Percentiles rank a stretch among this genome's conserved stretches.
Evolutionary conservation across 2,797 vertebrate genomes (phyloP).

Genomic region (Pangasius larnaudii): DNA sequence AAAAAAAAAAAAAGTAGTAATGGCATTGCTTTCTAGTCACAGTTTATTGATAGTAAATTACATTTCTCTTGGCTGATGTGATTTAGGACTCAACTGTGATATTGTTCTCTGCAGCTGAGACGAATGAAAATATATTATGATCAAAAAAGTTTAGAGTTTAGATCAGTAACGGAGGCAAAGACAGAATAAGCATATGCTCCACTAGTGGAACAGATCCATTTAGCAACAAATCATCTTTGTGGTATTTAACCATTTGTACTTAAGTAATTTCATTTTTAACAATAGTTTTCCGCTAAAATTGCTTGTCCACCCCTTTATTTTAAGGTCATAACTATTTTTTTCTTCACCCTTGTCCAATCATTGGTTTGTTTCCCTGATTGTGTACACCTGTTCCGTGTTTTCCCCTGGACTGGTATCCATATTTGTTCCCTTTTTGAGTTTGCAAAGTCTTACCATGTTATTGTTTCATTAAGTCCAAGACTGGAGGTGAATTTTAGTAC

Average conservation of each 20-base stretch:
- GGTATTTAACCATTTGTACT: neutral
- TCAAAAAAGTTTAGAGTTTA: neutral
- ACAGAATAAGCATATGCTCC: neutral
- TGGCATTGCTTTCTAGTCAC: conserved; percentile 13
- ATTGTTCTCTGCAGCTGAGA: conserved; percentile 38
- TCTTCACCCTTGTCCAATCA: neutral
- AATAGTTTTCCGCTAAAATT: neutral
- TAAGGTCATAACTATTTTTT: neutral
- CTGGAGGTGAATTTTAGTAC: too few species aligned
- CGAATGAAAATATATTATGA: neutral
- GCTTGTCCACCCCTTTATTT: neutral
- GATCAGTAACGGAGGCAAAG: neutral
- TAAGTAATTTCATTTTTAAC: neutral
- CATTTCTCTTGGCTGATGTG: conserved; percentile 29
- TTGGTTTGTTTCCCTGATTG: neutral
- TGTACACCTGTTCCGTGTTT: too few species aligned
- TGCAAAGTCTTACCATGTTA: neutral
- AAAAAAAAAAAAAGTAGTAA: neutral
- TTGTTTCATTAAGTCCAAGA: neutral
- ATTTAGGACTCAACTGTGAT: conserved; percentile 34
- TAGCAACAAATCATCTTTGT: neutral
- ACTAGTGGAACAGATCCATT: neutral
- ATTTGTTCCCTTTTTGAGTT: too few species aligned
- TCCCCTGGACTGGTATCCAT: too few species aligned
- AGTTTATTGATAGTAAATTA: conserved; percentile 35